phyloP scores from a whole-genome alignment of 2,888 invertebrate species.

The Acanthoscelides obtectus region DNA sequence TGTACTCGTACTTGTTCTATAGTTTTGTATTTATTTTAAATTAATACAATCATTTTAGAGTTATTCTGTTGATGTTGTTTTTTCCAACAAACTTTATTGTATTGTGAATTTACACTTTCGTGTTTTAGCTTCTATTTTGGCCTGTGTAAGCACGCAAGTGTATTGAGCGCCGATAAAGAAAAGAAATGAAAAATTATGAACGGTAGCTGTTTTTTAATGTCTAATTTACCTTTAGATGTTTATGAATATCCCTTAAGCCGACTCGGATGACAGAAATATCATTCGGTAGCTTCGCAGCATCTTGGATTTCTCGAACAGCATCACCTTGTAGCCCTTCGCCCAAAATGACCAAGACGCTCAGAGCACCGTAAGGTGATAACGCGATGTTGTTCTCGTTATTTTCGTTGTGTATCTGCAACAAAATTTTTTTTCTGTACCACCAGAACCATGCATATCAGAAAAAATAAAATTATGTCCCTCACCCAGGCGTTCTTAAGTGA shows the following conservation, averaged over 20 bases:
- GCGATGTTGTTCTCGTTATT: conserved; percentile 76
- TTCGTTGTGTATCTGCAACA: conserved; percentile 60
- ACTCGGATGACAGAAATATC: conserved; percentile 69
- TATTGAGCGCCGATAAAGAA: no score
- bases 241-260: conserved; percentile 78
- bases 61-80: background rate
- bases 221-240: conserved; percentile 64
- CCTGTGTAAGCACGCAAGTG: no score
- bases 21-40: no score
- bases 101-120: no score
- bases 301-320: conserved; percentile 67
- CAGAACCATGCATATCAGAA: background rate
- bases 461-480: no score
- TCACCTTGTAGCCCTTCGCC: conserved; percentile 74
- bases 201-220: no score
- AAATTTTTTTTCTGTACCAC: background rate
- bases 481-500: no score
- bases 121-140: no score
- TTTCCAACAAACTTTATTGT: no score
- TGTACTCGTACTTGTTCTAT: no score
- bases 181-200: background rate
- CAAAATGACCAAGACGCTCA: conserved; percentile 73
- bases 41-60: no score
- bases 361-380: conserved; percentile 77
- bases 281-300: conserved; percentile 65